These are phyloP conservation scores for Luscinia luscinia DNA, from an alignment of 2,797 vertebrate species.

Conservation along the genomic window DNA sequence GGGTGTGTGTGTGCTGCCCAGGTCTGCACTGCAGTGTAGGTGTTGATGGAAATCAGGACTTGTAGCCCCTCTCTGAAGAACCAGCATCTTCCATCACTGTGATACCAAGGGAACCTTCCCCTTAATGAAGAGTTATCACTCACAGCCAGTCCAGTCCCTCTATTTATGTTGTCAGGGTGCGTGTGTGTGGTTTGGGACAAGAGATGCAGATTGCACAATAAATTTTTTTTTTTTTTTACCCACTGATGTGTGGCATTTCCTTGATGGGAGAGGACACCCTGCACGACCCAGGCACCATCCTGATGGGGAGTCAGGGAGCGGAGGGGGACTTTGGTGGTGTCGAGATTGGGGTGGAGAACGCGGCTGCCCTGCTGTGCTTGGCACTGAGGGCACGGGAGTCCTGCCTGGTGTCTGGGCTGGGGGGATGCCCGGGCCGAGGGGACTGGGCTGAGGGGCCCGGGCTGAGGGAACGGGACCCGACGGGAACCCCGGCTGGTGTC, in stretches of 20 bases:
- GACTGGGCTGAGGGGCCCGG: not conserved
- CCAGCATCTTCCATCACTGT: not conserved
- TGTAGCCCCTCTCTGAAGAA: not conserved
- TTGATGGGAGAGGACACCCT: not conserved
- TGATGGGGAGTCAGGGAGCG: fast-evolving
- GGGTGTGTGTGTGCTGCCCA: not conserved
- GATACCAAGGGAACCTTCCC: not conserved
- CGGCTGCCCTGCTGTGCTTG: no score
- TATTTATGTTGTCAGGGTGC: slow-evolving; percentile 61
- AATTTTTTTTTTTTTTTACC: slow-evolving; percentile 25
- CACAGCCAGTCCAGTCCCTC: not conserved
- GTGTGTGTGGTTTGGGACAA: not conserved
- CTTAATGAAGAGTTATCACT: not conserved
- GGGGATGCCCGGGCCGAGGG: not conserved
- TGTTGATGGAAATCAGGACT: not conserved
- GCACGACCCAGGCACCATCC: no score
- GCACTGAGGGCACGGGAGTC: not conserved
- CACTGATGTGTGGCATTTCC: not conserved
- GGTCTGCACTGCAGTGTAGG: not conserved
- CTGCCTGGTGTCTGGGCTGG: not conserved
- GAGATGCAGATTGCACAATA: slow-evolving; percentile 65
- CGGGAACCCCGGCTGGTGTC: no score
- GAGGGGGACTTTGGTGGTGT: fast-evolving
- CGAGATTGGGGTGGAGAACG: not conserved
- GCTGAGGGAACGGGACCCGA: not conserved